Evolutionary conservation across 2,113 vertebrate species (phyloP).

Genomic region (Aspidoscelis tigris): DNA sequence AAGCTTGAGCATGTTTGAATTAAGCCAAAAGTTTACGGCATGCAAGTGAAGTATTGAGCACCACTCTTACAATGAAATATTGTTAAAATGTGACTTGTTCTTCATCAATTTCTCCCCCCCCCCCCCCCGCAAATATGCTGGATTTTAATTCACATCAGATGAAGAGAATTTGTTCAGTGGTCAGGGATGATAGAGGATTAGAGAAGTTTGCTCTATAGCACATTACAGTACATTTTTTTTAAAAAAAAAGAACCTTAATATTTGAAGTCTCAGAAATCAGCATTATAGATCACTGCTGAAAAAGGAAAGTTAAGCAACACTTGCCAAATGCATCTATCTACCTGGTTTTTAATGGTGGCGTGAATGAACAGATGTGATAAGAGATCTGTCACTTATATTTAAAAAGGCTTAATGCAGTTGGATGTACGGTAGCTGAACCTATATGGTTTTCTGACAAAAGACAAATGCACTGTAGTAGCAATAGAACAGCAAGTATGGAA

Average conservation of each 20-base stretch:
- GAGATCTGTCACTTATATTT: conserved; percentile 76
- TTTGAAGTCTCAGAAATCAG: conserved; percentile 68
- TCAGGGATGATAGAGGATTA: neutral
- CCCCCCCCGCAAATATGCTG: no score
- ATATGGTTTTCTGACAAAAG: conserved; percentile 75
- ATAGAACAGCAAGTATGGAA: conserved; percentile 64
- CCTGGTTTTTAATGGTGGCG: conserved; percentile 79
- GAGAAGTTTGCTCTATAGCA: neutral
- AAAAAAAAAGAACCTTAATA: conserved; percentile 20
- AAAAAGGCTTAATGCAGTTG: conserved; percentile 78
- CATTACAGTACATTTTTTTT: conserved; percentile 65
- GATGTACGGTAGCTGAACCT: conserved; percentile 80
- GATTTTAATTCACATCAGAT: neutral
- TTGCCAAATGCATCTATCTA: conserved; percentile 80
- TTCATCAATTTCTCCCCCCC: neutral
- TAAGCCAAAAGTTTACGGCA: neutral
- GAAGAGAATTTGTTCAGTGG: neutral
- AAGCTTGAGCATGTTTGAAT: no score
- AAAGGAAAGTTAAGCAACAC: conserved; percentile 76
- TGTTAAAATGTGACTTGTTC: conserved; percentile 11
- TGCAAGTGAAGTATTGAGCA: neutral
- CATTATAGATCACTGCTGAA: conserved; percentile 75
- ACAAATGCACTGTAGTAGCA: conserved; percentile 68
- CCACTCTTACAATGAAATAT: neutral
- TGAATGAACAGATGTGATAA: conserved; percentile 80